These are phyloP conservation scores for Drosophila meridionalis DNA, from an alignment of 2,888 invertebrate genomes.

Conservation along the genomic window DNA sequence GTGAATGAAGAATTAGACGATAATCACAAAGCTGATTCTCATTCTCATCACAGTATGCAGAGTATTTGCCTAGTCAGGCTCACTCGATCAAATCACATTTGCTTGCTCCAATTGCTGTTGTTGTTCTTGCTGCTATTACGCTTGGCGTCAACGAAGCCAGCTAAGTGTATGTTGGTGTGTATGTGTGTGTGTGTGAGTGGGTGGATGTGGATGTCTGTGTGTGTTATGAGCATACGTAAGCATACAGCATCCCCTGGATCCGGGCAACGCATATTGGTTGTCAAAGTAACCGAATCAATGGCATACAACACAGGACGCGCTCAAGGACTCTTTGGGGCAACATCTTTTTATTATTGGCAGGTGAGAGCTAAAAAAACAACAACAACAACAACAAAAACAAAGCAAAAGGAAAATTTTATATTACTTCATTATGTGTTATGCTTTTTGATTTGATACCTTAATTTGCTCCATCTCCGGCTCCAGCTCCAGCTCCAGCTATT, in stretches of 20 bases:
- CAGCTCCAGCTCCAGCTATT: slow-evolving; percentile 28
- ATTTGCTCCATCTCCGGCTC: slow-evolving; percentile 35
- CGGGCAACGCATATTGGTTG: slow-evolving; percentile 66
- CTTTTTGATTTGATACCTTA: slow-evolving; percentile 70
- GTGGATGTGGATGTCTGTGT: slow-evolving; percentile 26
- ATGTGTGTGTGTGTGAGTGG: slow-evolving; percentile 8
- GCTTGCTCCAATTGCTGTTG: slow-evolving; percentile 3
- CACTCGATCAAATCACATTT: not conserved
- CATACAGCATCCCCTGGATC: slow-evolving; percentile 53
- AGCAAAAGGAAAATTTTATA: slow-evolving; percentile 51
- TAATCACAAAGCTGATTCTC: too few relatives aligned
- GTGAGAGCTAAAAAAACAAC: slow-evolving; percentile 39
- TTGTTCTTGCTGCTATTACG: slow-evolving; percentile 32
- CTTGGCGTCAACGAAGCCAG: slow-evolving; percentile 68
- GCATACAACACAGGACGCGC: slow-evolving; percentile 31
- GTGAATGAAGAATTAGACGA: too few relatives aligned
- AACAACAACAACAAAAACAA: slow-evolving; percentile 18
- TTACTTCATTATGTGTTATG: slow-evolving; percentile 71
- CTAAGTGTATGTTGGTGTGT: slow-evolving; percentile 47
- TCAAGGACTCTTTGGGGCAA: slow-evolving; percentile 21
- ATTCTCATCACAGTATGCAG: not conserved
- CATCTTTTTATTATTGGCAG: slow-evolving; percentile 61
- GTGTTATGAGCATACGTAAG: slow-evolving; percentile 50
- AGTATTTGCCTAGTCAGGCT: not conserved
- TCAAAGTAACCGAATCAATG: slow-evolving; percentile 74